These are phyloP conservation scores for Drosophila persimilis DNA, from an alignment of 1,140 invertebrate genomes.

Conservation along the genomic window DNA sequence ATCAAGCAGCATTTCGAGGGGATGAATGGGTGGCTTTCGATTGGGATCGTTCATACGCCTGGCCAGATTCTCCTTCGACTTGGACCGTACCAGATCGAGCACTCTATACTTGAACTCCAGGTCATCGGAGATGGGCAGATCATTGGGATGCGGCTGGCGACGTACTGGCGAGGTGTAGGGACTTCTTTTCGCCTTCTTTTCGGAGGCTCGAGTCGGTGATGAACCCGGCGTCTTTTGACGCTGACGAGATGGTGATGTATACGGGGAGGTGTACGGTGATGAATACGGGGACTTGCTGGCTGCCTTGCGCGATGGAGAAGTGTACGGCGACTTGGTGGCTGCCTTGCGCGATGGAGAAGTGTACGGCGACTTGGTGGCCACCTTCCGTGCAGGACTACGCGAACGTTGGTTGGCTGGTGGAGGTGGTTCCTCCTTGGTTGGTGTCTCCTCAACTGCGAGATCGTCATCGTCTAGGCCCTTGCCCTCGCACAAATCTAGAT, in stretches of 20 bases:
- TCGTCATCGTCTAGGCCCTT: conserved; percentile 68
- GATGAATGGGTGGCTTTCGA: conserved; percentile 70
- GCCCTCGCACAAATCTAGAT: conserved; percentile 72
- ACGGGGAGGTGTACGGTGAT: conserved; percentile 53
- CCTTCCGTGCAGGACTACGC: conserved; percentile 59
- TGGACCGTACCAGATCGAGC: conserved; percentile 69
- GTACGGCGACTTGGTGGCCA: conserved; percentile 47
- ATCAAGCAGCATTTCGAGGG: conserved; percentile 74
- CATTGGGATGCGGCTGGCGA: conserved; percentile 50
- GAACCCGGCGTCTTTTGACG: conserved; percentile 46
- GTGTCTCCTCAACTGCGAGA: background rate
- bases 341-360: conserved; percentile 54
- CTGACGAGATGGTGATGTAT: conserved; percentile 52
- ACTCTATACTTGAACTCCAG: conserved; percentile 75
- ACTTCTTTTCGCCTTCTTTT: conserved; percentile 26
- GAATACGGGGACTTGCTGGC: conserved; percentile 55
- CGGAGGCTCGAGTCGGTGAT: conserved; percentile 49
- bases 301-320: conserved; percentile 31
- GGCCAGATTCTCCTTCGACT: conserved; percentile 67
- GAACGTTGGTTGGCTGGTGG: conserved; percentile 33
- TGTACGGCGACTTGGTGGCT: conserved; percentile 33
- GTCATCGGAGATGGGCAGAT: conserved; percentile 64
- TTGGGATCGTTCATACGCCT: conserved; percentile 63
- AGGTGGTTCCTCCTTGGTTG: conserved; percentile 3
- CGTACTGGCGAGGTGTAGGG: conserved; percentile 59